Percentiles rank a stretch among this genome's conserved stretches.
Conservation (phyloP, 1,140 invertebrate species). For the Pseudobourletiella spinata region DNA sequence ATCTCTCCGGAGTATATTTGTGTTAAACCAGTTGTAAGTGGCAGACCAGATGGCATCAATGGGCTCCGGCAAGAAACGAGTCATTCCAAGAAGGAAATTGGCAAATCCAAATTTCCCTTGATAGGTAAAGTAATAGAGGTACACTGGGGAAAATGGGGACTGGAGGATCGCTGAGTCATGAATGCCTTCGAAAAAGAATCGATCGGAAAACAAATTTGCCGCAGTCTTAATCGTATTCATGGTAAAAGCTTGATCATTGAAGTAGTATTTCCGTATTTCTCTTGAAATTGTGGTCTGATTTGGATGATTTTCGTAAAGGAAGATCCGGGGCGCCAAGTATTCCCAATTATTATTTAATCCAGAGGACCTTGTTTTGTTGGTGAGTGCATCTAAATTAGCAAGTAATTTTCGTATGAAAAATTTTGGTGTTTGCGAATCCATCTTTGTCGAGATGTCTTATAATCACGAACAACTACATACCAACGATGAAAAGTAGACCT, state of each 20-base stretch:
- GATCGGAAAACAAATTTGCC: constrained; percentile 22
- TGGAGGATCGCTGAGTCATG: constrained; percentile 21
- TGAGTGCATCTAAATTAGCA: constrained; percentile 5
- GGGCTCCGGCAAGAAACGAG: constrained; percentile 5
- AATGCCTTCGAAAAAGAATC: constrained; percentile 25
- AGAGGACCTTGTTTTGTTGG: constrained; percentile 5
- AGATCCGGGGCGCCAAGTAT: constrained; percentile 3
- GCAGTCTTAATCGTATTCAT: constrained; percentile 6
- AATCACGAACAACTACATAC: constrained; percentile 5
- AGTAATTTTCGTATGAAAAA: background rate
- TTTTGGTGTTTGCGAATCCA: background rate
- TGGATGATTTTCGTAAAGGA: constrained; percentile 19
- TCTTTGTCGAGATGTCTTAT: background rate
- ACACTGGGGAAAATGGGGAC: constrained; percentile 9
- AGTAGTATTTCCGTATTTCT: constrained; percentile 23
- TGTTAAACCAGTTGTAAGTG: constrained; percentile 19
- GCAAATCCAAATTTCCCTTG: constrained; percentile 16
- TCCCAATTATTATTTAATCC: constrained; percentile 13
- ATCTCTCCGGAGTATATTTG: constrained; percentile 19
- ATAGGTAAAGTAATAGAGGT: constrained; percentile 26
- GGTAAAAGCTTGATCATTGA: background rate
- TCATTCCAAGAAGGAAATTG: constrained; percentile 21
- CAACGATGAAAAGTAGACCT: constrained; percentile 21
- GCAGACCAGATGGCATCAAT: constrained; percentile 13
- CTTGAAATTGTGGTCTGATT: constrained; percentile 9